Evolutionary conservation across 53 echinoderm and acorn worm species (phyloP).

Genomic region (Echinometra lucunter): DNA sequence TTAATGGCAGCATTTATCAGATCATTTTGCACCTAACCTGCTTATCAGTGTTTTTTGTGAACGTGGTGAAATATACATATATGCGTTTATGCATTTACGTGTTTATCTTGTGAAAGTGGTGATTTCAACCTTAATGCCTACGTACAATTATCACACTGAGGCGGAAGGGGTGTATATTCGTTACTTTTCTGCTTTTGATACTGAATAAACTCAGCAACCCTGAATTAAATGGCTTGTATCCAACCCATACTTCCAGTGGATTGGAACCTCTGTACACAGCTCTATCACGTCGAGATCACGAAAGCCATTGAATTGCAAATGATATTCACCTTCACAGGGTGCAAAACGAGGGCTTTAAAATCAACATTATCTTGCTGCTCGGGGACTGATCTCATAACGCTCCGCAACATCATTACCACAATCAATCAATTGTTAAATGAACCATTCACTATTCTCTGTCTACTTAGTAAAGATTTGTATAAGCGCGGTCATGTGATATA

Average conservation of each 20-base stretch:
- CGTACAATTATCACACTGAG: too few relatives aligned
- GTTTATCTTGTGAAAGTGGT: too few relatives aligned
- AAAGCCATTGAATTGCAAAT: background rate
- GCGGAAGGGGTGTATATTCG: too few relatives aligned
- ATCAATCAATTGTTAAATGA: slow-evolving; percentile 53
- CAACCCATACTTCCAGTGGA: background rate
- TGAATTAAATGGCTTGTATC: background rate
- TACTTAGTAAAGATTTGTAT: background rate
- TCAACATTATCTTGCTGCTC: slow-evolving; percentile 3
- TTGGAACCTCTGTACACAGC: too few relatives aligned
- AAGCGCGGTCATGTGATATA: background rate
- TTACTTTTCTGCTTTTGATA: too few relatives aligned
- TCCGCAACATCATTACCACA: background rate
- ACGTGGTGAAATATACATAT: too few relatives aligned
- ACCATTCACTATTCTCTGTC: background rate
- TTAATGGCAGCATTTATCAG: too few relatives aligned
- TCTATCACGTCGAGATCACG: background rate
- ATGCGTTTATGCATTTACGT: too few relatives aligned
- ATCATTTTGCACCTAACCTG: too few relatives aligned
- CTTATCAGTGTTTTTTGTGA: too few relatives aligned
- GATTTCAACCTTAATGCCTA: too few relatives aligned
- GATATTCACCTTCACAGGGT: background rate
- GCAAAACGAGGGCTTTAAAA: background rate
- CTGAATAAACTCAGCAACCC: background rate
- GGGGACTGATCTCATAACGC: slow-evolving; percentile 31